Evolutionary conservation across 2,888 invertebrate genomes (phyloP), one percentile per base, ranked within the genome.

Genomic region (Diaperis boleti): DNA sequence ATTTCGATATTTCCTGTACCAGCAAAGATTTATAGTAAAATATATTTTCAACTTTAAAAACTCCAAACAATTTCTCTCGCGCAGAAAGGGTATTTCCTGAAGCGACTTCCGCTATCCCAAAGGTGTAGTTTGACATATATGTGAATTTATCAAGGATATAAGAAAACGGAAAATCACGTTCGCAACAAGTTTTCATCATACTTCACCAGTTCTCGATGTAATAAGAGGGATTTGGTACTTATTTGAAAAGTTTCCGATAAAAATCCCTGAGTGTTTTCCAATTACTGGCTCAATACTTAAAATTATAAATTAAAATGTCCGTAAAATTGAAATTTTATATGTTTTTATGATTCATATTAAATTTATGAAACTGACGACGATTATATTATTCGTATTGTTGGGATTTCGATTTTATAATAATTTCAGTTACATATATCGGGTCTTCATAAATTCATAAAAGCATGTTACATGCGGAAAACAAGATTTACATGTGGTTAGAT

Each of bases 81-180:
- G 7, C 13, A 54, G 14, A 54, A 33, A 54, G 15, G 26, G 10
- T 26, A 39, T 39, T 39, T 37, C 26, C 33, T 15, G 31, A 17
- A 31, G 15, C 42, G 33, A 42, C 18, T 33, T 39, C 39, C 29
- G 17, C 7, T 11, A 37, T 52, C 52, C 52, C 55, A 8, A 39
- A 55, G 55, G 55, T 55, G 55, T 39, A 55, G 42, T 55, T 42
- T 55, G 55, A 55, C 55, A 55, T 55, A 22, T 39, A 55, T 42
- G 42, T 33, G 44, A 55, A 55, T 55, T 44, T 31, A 44, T 44
- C 42, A 55, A 11, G 17, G 44, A 44, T 31, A 42, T 35, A 33
- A 55, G 11, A 18, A 55, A 31, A 31, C 31, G 29, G 31, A 15
- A 41, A 52, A 52, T 52, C 52, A 39, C 49, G 49, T 49, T 11